Conservation (phyloP, 2,113 vertebrate genomes). For the Thalassoma bifasciatum region DNA sequence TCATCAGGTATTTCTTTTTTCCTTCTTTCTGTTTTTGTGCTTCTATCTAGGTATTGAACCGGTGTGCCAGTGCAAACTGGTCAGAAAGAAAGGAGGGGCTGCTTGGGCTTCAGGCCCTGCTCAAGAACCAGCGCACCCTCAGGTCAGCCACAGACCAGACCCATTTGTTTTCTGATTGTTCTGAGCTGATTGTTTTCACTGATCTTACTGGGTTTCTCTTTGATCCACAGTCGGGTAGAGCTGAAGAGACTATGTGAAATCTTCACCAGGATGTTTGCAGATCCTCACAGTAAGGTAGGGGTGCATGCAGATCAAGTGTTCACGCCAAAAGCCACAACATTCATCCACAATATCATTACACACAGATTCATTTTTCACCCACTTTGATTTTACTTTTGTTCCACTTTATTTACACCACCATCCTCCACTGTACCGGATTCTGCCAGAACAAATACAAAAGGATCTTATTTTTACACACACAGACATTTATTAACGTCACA, state of each 20-base stretch:
- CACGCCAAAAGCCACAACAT: conserved; percentile 17
- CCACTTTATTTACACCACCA: conserved; percentile 61
- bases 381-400: conserved; percentile 51
- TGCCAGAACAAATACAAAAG: conserved; percentile 62
- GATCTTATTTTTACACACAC: conserved; percentile 9
- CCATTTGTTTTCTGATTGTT: background rate
- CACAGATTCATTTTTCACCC: conserved; percentile 47
- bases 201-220: conserved; percentile 5
- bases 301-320: conserved; percentile 50
- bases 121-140: conserved; percentile 95
- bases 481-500: conserved; percentile 7
- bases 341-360: conserved; percentile 17
- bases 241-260: conserved; percentile 98
- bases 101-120: conserved; percentile 91
- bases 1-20: background rate
- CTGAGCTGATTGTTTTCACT: background rate
- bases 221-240: conserved; percentile 91
- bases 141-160: conserved; percentile 77
- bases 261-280: conserved; percentile 99
- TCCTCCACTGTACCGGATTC: conserved; percentile 81
- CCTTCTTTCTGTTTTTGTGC: conserved; percentile 7
- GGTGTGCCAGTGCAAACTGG: conserved; percentile 97
- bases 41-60: conserved; percentile 87
- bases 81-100: conserved; percentile 97
- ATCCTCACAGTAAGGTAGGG: conserved; percentile 98